These are phyloP conservation scores for Bathybates hornii DNA, from an alignment of 2,113 vertebrate genomes.

Conservation along the genomic window DNA sequence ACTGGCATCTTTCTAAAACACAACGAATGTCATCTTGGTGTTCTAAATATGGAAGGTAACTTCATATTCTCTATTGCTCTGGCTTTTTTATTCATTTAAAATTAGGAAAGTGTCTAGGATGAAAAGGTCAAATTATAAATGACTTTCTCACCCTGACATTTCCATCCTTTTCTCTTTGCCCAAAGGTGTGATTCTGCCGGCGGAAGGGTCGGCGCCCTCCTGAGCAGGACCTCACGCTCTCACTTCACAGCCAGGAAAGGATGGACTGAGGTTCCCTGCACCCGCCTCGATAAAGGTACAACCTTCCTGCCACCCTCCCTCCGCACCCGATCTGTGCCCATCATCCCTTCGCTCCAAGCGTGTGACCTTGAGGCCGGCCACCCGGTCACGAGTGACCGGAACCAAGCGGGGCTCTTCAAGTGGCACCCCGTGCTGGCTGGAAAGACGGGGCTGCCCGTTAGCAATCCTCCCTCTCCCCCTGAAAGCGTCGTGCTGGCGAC, in stretches of 20 bases:
- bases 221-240: constrained; percentile 54
- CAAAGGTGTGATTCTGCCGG: constrained; percentile 58
- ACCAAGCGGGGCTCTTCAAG: constrained; percentile 30
- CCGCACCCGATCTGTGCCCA: constrained; percentile 71
- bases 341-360: constrained; percentile 78
- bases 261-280: constrained; percentile 68
- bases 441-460: background rate
- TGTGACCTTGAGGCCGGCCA: constrained; percentile 66
- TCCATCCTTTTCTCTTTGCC: constrained; percentile 19
- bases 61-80: background rate
- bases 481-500: background rate
- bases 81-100: background rate
- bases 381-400: constrained; percentile 70
- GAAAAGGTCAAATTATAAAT: constrained; percentile 27
- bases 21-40: background rate
- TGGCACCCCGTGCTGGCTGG: constrained; percentile 7
- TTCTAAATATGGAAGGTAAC: background rate
- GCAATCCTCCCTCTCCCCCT: background rate
- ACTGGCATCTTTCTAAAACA: background rate
- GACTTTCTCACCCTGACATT: constrained; percentile 12
- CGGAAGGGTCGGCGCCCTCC: constrained; percentile 36
- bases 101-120: background rate
- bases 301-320: constrained; percentile 44
- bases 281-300: constrained; percentile 61
- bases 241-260: constrained; percentile 51